Conservation (phyloP, 2,888 invertebrate species). For the Drosophila setosimentum region DNA sequence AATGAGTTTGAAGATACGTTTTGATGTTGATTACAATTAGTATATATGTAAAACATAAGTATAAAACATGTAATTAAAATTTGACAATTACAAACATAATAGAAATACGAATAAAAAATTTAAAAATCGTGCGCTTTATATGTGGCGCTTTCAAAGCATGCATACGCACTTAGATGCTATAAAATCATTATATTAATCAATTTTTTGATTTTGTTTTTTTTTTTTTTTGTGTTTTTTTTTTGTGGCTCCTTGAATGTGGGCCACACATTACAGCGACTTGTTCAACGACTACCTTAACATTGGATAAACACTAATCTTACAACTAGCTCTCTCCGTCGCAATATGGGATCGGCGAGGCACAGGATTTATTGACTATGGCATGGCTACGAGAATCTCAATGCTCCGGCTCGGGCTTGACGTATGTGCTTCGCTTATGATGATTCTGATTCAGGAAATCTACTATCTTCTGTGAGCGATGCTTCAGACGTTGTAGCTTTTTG, state of each 20-base stretch:
- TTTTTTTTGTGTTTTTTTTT: conserved; percentile 21
- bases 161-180: conserved; percentile 49
- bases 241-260: conserved; percentile 22
- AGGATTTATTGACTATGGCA: conserved; percentile 51
- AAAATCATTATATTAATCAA: conserved; percentile 31
- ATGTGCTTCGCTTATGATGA: conserved; percentile 55
- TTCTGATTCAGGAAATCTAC: conserved; percentile 27
- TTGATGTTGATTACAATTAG: conserved; percentile 54
- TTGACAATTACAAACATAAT: conserved; percentile 64
- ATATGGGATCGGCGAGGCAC: conserved; percentile 62
- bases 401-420: conserved; percentile 54
- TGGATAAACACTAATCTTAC: conserved; percentile 26
- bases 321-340: conserved; percentile 53
- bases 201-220: conserved; percentile 15
- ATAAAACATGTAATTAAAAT: conserved; percentile 50
- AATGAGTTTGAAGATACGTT: conserved; percentile 18
- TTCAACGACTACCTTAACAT: conserved; percentile 61
- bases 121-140: conserved; percentile 16
- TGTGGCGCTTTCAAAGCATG: conserved; percentile 34
- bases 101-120: conserved; percentile 34
- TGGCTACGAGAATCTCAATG: conserved; percentile 67
- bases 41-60: conserved; percentile 55
- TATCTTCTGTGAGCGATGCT: background rate
- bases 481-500: background rate
- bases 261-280: conserved; percentile 48